Evolutionary conservation across 2,113 vertebrate genomes (phyloP).

Genomic region (Mustelus asterias): DNA sequence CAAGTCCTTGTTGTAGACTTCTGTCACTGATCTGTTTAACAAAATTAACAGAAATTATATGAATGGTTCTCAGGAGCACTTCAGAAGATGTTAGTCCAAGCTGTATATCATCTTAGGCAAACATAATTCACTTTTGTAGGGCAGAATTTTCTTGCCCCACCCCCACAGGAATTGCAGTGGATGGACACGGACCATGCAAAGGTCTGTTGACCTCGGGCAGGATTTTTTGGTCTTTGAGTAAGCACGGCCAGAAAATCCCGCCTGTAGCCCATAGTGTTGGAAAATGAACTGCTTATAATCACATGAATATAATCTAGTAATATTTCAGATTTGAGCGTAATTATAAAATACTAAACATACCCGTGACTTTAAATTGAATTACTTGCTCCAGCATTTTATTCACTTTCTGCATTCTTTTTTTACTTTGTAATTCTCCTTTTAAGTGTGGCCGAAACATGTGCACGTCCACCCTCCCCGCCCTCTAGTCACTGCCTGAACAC

Average conservation of each 20-base stretch:
- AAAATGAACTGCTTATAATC: neutral
- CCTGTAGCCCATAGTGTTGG: neutral
- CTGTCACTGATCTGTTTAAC: conserved; percentile 14
- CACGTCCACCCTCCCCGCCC: neutral
- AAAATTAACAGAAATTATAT: neutral
- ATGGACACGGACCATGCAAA: too few species aligned
- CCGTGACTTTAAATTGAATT: neutral
- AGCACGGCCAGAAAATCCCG: too few species aligned
- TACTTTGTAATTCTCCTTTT: neutral
- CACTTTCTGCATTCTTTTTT: neutral
- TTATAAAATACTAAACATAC: neutral
- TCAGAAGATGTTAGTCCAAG: neutral
- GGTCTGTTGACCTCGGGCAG: too few species aligned
- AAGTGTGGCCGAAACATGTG: neutral
- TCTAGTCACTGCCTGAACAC: neutral
- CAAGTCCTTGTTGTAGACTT: neutral
- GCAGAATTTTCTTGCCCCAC: too few species aligned
- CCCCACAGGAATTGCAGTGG: too few species aligned
- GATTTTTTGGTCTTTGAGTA: too few species aligned
- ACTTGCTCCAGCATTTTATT: neutral
- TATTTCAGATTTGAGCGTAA: neutral
- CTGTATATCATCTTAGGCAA: neutral
- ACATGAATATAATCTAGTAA: neutral
- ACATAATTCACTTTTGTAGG: neutral
- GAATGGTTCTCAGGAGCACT: neutral